These are phyloP conservation scores for Drosophila athabasca DNA, from an alignment of 1,140 invertebrate species.

Conservation along the genomic window DNA sequence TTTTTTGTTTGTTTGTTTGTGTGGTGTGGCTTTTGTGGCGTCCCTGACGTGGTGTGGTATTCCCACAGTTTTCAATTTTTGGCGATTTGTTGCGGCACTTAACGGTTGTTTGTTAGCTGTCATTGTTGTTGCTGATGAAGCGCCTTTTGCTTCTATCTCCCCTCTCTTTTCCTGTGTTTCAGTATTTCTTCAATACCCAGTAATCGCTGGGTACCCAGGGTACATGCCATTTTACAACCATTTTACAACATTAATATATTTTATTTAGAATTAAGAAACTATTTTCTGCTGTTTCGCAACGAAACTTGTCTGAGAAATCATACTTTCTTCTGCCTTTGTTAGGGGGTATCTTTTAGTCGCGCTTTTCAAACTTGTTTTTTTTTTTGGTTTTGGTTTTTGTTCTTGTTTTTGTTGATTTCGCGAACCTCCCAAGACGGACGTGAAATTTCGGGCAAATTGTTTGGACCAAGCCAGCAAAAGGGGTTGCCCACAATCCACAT, in stretches of 20 bases:
- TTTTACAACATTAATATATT: no score
- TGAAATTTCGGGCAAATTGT: constrained; percentile 35
- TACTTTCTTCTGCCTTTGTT: no score
- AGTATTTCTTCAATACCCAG: no score
- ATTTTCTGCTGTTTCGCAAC: not conserved
- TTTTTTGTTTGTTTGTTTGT: constrained; percentile 10
- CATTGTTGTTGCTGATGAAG: constrained; percentile 79
- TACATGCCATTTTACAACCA: no score
- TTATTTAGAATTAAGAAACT: not conserved
- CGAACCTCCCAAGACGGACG: constrained; percentile 45
- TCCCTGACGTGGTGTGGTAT: constrained; percentile 41
- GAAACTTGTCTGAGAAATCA: no score
- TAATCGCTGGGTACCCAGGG: no score
- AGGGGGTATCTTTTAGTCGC: no score
- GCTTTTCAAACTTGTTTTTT: not conserved
- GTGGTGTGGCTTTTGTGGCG: constrained; percentile 37
- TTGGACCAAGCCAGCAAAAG: constrained; percentile 32
- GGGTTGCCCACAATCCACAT: constrained; percentile 33
- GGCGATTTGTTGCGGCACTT: constrained; percentile 82
- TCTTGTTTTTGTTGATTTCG: constrained; percentile 5
- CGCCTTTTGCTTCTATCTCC: constrained; percentile 58
- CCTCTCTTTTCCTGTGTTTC: not conserved
- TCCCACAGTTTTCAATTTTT: constrained; percentile 82
- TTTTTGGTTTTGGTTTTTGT: not conserved
- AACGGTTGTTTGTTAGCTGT: constrained; percentile 81